These are phyloP conservation scores for Melopsittacus undulatus DNA, from an alignment of 2,797 vertebrate genomes.

Conservation along the genomic window DNA sequence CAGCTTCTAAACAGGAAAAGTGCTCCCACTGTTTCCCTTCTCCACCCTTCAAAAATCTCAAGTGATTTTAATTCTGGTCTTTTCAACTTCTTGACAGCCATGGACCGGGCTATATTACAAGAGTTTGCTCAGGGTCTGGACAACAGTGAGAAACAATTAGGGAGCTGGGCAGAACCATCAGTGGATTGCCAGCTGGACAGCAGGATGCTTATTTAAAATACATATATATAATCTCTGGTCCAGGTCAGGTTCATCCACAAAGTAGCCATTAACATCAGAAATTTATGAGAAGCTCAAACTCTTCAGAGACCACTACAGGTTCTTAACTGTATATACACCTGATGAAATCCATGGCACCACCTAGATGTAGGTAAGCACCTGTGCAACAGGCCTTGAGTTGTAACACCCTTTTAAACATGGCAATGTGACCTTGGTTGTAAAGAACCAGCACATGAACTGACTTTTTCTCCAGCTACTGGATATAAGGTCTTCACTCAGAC, in stretches of 20 bases:
- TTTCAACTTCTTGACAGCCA: neutral
- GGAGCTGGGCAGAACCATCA: neutral
- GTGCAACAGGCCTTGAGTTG: accelerated
- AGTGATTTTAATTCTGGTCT: neutral
- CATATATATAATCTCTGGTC: neutral
- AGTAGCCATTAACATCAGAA: neutral
- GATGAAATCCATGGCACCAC: neutral
- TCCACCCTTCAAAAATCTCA: neutral
- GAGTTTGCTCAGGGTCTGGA: neutral
- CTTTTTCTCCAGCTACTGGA: neutral
- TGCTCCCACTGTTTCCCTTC: neutral
- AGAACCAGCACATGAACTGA: neutral
- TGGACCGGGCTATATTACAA: neutral
- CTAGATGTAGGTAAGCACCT: neutral
- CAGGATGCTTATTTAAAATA: neutral
- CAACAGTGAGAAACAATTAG: neutral
- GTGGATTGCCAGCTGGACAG: neutral
- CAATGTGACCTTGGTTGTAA: neutral
- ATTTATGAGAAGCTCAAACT: neutral
- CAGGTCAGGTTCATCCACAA: neutral
- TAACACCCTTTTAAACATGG: neutral
- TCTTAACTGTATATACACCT: neutral
- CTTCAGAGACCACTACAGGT: neutral
- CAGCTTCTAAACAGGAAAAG: neutral
- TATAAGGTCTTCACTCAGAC: neutral